Base-by-base conservation (phyloP, 2,888 invertebrate genomes). In the Cheilosia scutellata region DNA sequence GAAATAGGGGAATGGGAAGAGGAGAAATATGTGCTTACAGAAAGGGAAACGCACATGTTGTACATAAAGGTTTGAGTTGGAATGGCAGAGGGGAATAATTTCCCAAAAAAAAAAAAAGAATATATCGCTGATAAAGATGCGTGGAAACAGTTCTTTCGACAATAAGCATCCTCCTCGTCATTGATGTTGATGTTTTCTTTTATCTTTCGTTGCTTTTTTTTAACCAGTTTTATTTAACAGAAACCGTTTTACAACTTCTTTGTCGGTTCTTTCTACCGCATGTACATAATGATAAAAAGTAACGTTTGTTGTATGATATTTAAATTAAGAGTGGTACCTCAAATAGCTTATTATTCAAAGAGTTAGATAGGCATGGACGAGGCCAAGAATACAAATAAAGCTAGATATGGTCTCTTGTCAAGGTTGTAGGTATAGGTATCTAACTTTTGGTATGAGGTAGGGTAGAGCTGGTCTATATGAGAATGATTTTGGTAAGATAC, bases 401-500 rank as follows among this genome's bases (percentile, higher is more conserved):
- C 51, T 76, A 60, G 63, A 20, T 80, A 80, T 71, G 79, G 75
- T 75, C 65, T 25, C 11, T 65, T 49, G 49, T 31, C 47, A 65
- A 70, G 49, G 70, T 68, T 84, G 58, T 16, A 11, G 37, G 37
- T 37, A 20, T 78, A 76, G 65, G 84, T 47, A 57, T 79, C 72
- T 74, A 31, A 5, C 5, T 57, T 75, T 75, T 84, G 53, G 31
- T 79, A 79, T 79, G 63, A 70, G 84, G 79, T 75, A 84, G 79
- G 74, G 44, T 82, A 76, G 44, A 63, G 27, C 16, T 51, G 51
- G 75, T 40, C 66, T 29, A 44, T 29, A 44, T 47, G 53, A 16
- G 20, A 42, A 57, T 53, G 16, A 25, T 62, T 68, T 4, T 74
- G 25, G 65, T 82, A 76, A 57, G 63, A 82, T 58, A 76, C 68